Percentiles rank a stretch among this genome's conserved stretches.
Evolutionary conservation across 1,140 invertebrate genomes (phyloP).

Genomic region (Aphelinus atriplicis): DNA sequence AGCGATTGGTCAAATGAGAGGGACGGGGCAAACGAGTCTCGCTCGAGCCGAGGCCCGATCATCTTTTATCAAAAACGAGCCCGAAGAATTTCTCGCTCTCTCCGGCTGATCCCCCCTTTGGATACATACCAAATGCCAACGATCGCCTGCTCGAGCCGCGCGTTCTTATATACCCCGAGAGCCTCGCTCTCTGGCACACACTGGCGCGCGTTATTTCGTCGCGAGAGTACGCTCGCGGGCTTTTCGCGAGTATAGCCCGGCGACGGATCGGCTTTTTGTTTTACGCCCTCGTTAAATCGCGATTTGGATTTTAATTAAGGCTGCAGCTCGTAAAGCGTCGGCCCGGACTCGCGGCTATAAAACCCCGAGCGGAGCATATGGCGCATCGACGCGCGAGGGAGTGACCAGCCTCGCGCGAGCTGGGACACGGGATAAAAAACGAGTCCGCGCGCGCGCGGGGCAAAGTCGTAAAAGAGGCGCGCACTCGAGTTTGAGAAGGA

Average conservation of each 20-base stretch:
- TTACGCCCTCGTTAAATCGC: constrained; percentile 56
- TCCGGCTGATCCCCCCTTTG: not conserved
- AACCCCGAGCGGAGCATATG: constrained; percentile 35
- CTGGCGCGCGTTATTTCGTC: constrained; percentile 10
- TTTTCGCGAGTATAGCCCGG: constrained; percentile 21
- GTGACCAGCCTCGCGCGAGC: not conserved
- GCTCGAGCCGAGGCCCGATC: not conserved
- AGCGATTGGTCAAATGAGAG: constrained; percentile 57
- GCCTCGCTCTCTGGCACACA: not conserved
- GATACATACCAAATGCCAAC: constrained; percentile 7
- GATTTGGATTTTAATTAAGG: constrained; percentile 59
- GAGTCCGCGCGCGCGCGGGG: constrained; percentile 32
- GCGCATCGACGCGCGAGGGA: no score
- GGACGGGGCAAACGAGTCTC: constrained; percentile 4
- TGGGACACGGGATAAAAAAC: constrained; percentile 18
- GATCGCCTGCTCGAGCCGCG: not conserved
- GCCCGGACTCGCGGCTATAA: constrained; percentile 44
- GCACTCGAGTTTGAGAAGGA: not conserved
- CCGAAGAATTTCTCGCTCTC: constrained; percentile 22
- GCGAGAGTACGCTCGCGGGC: constrained; percentile 28
- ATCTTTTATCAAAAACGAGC: constrained; percentile 33
- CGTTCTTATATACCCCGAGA: no score
- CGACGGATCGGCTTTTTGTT: constrained; percentile 53
- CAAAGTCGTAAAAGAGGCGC: constrained; percentile 59
- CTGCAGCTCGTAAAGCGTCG: constrained; percentile 42